These are phyloP conservation scores for Siniperca obscura DNA, from an alignment of 2,797 vertebrate species.

Conservation along the genomic window DNA sequence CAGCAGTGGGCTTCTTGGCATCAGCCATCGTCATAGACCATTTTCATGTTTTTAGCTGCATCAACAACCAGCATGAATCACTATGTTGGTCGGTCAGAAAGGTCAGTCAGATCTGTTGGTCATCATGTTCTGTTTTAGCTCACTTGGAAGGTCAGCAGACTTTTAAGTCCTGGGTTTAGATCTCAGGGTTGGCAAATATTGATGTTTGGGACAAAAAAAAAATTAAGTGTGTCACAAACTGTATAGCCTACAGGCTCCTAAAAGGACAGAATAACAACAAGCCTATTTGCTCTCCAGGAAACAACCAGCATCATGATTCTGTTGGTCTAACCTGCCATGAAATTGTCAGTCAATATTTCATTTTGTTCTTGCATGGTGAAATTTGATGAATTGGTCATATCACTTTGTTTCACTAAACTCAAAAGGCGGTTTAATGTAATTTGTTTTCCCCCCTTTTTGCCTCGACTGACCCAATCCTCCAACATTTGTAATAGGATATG, in stretches of 20 bases:
- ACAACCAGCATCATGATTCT: constrained; percentile 29
- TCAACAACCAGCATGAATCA: constrained; percentile 38
- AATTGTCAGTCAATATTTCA: constrained; percentile 65
- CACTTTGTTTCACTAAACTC: constrained; percentile 9
- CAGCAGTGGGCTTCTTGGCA: constrained; percentile 49
- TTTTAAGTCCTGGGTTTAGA: constrained; percentile 51
- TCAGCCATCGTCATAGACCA: constrained; percentile 13
- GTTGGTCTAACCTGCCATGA: constrained; percentile 50
- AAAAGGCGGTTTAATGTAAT: neutral
- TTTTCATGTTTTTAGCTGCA: constrained; percentile 49
- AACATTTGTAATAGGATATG: neutral
- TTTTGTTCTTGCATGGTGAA: constrained; percentile 33
- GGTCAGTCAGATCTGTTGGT: constrained; percentile 51
- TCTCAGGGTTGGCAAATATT: constrained; percentile 22
- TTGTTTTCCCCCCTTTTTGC: neutral
- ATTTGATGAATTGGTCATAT: constrained; percentile 29
- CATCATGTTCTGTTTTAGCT: constrained; percentile 53
- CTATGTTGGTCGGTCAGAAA: constrained; percentile 42
- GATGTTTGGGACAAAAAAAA: constrained; percentile 32
- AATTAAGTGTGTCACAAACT: constrained; percentile 12
- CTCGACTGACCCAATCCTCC: neutral
- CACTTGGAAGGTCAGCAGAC: constrained; percentile 60
- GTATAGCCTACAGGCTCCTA: neutral
- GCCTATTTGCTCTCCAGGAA: constrained; percentile 43
- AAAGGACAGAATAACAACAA: constrained; percentile 14